phyloP scores from a whole-genome alignment of 1,140 invertebrate species.

The Ips typographus region DNA sequence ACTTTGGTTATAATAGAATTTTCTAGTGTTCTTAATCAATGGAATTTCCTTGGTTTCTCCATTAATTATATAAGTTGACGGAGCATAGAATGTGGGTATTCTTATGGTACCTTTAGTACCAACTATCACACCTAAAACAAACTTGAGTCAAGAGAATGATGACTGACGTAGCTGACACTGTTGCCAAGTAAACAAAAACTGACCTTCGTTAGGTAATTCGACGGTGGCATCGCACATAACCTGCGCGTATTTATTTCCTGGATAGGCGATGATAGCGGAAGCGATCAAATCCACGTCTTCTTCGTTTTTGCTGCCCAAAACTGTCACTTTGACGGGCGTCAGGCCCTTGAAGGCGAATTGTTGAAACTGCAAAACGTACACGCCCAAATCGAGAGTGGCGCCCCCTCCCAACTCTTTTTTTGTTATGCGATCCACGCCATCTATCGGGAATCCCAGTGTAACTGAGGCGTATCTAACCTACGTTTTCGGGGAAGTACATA shows the following conservation, averaged over 20 bases:
- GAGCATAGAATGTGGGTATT: slow-evolving; percentile 62
- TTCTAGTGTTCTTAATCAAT: slow-evolving; percentile 45
- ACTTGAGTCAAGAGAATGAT: no score
- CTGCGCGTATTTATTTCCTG: slow-evolving; percentile 63
- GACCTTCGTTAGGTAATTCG: slow-evolving; percentile 62
- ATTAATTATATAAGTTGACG: slow-evolving; percentile 38
- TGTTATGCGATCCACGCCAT: slow-evolving; percentile 15
- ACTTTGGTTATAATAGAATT: slow-evolving; percentile 55
- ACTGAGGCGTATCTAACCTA: slow-evolving; percentile 27
- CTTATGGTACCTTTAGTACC: slow-evolving; percentile 69
- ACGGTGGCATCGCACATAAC: slow-evolving; percentile 58
- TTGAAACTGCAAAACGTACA: slow-evolving; percentile 78
- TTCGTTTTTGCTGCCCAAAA: slow-evolving; percentile 65
- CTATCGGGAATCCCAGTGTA: slow-evolving; percentile 26
- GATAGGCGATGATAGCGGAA: slow-evolving; percentile 64
- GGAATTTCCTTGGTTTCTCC: slow-evolving; percentile 23
- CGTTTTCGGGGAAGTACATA: not conserved
- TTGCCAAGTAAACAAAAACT: not conserved
- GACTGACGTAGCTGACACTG: no score
- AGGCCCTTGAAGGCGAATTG: slow-evolving; percentile 68
- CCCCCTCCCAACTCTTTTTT: slow-evolving; percentile 70
- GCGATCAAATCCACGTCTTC: slow-evolving; percentile 69
- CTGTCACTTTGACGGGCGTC: slow-evolving; percentile 62
- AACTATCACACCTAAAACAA: slow-evolving; percentile 54
- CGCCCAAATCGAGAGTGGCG: slow-evolving; percentile 77